These are phyloP conservation scores for Drosophila seguyi DNA, from an alignment of 1,140 invertebrate species.

Conservation along the genomic window DNA sequence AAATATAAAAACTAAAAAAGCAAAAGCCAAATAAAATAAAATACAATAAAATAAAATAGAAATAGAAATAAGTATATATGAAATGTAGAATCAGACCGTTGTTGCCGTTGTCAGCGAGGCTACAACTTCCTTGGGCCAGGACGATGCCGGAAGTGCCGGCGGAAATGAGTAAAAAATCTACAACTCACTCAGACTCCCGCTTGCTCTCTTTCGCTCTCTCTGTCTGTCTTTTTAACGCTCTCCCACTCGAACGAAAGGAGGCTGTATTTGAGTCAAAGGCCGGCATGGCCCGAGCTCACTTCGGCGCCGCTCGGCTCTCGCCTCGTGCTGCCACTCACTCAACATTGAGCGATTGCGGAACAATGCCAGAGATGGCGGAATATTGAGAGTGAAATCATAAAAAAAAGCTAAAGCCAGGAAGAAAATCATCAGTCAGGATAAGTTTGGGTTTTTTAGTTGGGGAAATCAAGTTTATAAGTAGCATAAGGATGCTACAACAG, in stretches of 20 bases:
- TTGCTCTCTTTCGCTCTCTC: conserved; percentile 12
- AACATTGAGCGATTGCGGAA: conserved; percentile 17
- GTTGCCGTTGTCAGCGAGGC: conserved; percentile 47
- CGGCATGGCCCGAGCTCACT: conserved; percentile 2
- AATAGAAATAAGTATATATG: conserved; percentile 14
- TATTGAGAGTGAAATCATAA: neutral
- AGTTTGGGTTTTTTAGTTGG: neutral
- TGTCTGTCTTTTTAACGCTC: neutral
- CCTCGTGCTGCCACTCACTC: conserved; percentile 33
- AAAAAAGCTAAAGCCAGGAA: neutral
- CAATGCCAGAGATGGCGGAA: conserved; percentile 13
- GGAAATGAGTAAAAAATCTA: conserved; percentile 68
- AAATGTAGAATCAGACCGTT: conserved; percentile 37
- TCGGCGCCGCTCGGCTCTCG: conserved; percentile 26
- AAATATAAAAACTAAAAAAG: neutral
- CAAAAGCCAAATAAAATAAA: conserved; percentile 1
- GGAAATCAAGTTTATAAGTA: neutral
- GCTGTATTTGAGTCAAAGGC: conserved; percentile 32
- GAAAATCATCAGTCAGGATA: neutral
- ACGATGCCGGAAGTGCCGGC: conserved; percentile 66
- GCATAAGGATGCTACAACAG: neutral
- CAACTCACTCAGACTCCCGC: conserved; percentile 31
- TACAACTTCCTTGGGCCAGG: conserved; percentile 73
- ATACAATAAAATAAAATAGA: conserved; percentile 19
- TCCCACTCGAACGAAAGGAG: conserved; percentile 26